Percentiles rank a stretch among this genome's conserved stretches.
Evolutionary conservation across 1,140 invertebrate genomes (phyloP).

Genomic region (Caenorhabditis latens): DNA sequence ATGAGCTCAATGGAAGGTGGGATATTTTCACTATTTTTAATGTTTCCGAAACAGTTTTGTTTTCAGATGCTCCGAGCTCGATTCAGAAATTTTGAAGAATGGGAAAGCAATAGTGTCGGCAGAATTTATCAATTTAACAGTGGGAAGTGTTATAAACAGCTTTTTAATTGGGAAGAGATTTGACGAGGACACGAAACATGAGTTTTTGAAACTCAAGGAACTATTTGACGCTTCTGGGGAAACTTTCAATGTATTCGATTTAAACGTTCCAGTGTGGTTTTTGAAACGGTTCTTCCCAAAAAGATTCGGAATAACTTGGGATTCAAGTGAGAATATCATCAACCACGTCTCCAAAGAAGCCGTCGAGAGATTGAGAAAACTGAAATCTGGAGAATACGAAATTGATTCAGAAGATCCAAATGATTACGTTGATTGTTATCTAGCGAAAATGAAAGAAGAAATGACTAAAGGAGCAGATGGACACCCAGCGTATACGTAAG

Average conservation of each 20-base stretch:
- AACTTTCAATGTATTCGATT: conserved; percentile 21
- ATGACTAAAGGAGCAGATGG: neutral
- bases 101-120: neutral
- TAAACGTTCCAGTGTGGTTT: neutral
- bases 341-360: neutral
- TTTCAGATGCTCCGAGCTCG: neutral
- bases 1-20: conserved; percentile 38
- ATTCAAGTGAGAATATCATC: neutral
- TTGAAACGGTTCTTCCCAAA: neutral
- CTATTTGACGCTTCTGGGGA: neutral
- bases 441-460: conserved; percentile 7
- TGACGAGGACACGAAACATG: conserved; percentile 24
- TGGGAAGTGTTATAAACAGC: conserved; percentile 59
- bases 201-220: conserved; percentile 54
- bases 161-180: conserved; percentile 44
- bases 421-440: neutral
- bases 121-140: conserved; percentile 32
- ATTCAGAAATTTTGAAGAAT: neutral
- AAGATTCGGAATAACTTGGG: neutral
- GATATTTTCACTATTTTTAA: neutral
- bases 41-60: neutral
- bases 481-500: no score
- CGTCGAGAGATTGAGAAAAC: neutral
- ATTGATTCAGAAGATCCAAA: neutral
- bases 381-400: neutral